A percentile compares a stretch with the other conserved stretches of the same genome.
Evolutionary conservation across 2,888 invertebrate species (phyloP).

Genomic region (Rhagonycha lutea): DNA sequence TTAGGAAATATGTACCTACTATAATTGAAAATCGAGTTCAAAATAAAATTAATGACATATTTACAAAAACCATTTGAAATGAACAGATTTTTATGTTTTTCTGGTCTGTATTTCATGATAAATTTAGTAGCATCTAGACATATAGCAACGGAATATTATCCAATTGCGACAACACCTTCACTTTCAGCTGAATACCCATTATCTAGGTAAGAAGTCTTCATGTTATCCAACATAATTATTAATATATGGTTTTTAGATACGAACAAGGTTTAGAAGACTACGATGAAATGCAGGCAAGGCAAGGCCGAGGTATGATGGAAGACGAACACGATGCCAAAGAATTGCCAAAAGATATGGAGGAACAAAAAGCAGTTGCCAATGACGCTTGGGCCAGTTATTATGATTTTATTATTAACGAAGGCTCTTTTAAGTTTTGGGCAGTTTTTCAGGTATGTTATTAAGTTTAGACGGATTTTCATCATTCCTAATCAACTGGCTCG

Average conservation of each 20-base stretch:
- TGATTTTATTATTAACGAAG: conserved; percentile 85
- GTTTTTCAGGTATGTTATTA: conserved; percentile 72
- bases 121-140: conserved; percentile 20
- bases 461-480: not conserved
- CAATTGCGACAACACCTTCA: conserved; percentile 42
- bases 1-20: not conserved
- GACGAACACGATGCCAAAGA: conserved; percentile 57
- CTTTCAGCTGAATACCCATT: conserved; percentile 32
- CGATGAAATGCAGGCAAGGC: conserved; percentile 46
- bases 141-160: conserved; percentile 37
- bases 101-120: conserved; percentile 16
- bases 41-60: not conserved
- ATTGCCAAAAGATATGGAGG: conserved; percentile 54
- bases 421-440: conserved; percentile 89
- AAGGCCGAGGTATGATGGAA: conserved; percentile 55
- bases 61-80: not conserved
- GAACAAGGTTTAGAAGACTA: conserved; percentile 49
- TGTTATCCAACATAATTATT: not conserved
- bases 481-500: not conserved
- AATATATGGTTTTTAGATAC: conserved; percentile 35
- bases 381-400: conserved; percentile 83
- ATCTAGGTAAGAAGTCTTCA: conserved; percentile 35
- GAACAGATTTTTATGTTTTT: conserved; percentile 2
- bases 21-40: not conserved
- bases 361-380: conserved; percentile 63